Evolutionary conservation across 1,140 invertebrate genomes (phyloP), one percentile per base, ranked within the genome.

Genomic region (Drosophila kikkawai): DNA sequence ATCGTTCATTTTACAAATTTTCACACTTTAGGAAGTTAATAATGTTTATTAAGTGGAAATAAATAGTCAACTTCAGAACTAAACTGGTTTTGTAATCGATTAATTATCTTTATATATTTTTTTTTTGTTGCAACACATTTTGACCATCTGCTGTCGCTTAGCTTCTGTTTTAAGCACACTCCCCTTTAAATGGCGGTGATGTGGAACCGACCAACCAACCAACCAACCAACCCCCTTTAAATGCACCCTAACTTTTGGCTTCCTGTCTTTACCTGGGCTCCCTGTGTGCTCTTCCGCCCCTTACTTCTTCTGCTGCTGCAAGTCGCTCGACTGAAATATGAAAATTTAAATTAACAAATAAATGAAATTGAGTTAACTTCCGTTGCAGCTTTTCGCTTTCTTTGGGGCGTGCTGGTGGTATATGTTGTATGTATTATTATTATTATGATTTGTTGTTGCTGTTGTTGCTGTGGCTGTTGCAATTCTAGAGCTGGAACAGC

Each of bases 301-400:
- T 42, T 22, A 12, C 13, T 17, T 2, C 22, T 32, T 4, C 65
- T 66, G 3, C 4, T 17, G 15, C 36, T 29, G 36, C 34, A 47
- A 44, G 47, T 45, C 60, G 39, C 41, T 50, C 39, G 48, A 74
- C 55, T 55, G 57, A 70, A 70, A 63, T 79, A 79, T 79, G 66
- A 70, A 79, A 79, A 79, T 70, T 78, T 69, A 79, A 79, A 79
- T 79, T 79, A 79, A 79, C 65, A 79, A 79, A 79, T 73, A 73
- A 79, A 58, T 56, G 60, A 65, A 80, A 74, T 74, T 68, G 64
- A 68, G 64, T 77, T 77, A 59, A 58, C 75, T 78, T 78, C 75
- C 75, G 75, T 50, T 78, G 75, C 75, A 68, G 70, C 56, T 73
- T 73, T 73, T 74, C 68, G 68, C 70, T 73, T 73, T 73, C 70